These are phyloP conservation scores for Formica exsecta DNA, from an alignment of 1,140 invertebrate genomes.

Conservation along the genomic window DNA sequence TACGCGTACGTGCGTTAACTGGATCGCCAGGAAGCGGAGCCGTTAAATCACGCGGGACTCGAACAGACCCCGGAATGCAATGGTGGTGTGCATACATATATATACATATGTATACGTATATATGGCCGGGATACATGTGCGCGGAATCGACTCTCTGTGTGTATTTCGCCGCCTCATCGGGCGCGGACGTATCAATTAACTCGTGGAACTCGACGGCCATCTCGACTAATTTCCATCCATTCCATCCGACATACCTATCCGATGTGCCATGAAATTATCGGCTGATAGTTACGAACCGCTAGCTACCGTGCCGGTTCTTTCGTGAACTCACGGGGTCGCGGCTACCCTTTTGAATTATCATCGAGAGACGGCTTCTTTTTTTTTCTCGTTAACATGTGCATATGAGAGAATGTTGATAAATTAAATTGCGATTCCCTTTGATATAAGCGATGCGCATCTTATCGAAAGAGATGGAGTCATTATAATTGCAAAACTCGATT, in stretches of 20 bases:
- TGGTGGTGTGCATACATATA: background rate
- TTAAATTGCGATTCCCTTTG: slow-evolving; percentile 25
- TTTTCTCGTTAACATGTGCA: background rate
- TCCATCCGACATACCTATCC: slow-evolving; percentile 77
- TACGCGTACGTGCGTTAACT: slow-evolving; percentile 77
- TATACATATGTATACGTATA: slow-evolving; percentile 19
- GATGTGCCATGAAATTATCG: slow-evolving; percentile 84
- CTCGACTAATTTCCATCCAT: slow-evolving; percentile 83
- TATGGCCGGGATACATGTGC: slow-evolving; percentile 5
- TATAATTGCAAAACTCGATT: slow-evolving; percentile 38
- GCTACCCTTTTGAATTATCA: slow-evolving; percentile 44
- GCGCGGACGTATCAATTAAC: slow-evolving; percentile 83
- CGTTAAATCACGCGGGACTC: slow-evolving; percentile 81
- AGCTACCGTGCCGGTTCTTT: slow-evolving; percentile 54
- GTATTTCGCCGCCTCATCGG: slow-evolving; percentile 59
- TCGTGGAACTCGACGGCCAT: slow-evolving; percentile 78
- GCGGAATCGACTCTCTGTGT: slow-evolving; percentile 44
- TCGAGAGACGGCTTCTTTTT: slow-evolving; percentile 10
- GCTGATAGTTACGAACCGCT: slow-evolving; percentile 59
- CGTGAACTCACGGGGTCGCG: too few relatives aligned
- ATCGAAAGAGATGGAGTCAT: background rate
- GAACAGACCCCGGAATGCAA: slow-evolving; percentile 61
- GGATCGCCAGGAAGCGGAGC: slow-evolving; percentile 80
- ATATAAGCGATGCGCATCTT: slow-evolving; percentile 2
- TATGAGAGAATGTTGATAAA: slow-evolving; percentile 23